phyloP scores from a whole-genome alignment of 2,888 invertebrate genomes.

The Pedicia rivosa region DNA sequence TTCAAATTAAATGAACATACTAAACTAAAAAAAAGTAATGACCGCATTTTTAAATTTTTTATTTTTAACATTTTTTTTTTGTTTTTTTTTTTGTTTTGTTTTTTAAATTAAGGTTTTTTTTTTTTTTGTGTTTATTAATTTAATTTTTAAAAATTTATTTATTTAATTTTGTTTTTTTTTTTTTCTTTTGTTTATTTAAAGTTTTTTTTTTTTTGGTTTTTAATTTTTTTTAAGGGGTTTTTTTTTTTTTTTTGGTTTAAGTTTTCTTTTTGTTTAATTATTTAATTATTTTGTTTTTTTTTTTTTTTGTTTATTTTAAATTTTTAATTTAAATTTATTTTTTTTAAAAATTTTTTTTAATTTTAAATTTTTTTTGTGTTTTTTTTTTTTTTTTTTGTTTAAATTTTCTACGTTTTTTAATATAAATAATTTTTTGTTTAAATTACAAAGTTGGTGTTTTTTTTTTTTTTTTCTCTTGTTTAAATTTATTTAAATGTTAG shows the following conservation, averaged over 20 bases:
- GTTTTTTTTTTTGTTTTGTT: constrained; percentile 3
- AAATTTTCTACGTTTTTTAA: too few relatives aligned
- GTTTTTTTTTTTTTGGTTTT: constrained; percentile 1
- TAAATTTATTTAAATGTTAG: background rate
- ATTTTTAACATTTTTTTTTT: constrained; percentile 2
- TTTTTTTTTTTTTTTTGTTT: too few relatives aligned
- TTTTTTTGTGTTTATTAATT: constrained; percentile 3
- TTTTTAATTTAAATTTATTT: constrained; percentile 6
- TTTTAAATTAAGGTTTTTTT: background rate
- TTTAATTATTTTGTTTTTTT: constrained; percentile 5
- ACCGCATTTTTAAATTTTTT: constrained; percentile 3
- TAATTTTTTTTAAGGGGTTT: constrained; percentile 2
- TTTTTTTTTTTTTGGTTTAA: background rate
- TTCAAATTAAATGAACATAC: constrained; percentile 6
- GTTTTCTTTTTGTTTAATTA: constrained; percentile 2
- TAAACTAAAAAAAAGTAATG: constrained; percentile 5
- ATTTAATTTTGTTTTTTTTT: too few relatives aligned
- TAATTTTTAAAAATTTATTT: constrained; percentile 3
- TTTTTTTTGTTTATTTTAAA: background rate
- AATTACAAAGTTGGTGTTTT: constrained; percentile 4
- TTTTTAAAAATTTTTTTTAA: constrained; percentile 3
- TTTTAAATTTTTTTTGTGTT: constrained; percentile 1
- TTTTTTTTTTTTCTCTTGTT: constrained; percentile 1
- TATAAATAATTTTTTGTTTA: constrained; percentile 3
- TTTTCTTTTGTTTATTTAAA: too few relatives aligned